Evolutionary conservation across 2,113 vertebrate genomes (phyloP), one percentile per base, ranked within the genome.

Genomic region (Oreochromis spilurus): DNA sequence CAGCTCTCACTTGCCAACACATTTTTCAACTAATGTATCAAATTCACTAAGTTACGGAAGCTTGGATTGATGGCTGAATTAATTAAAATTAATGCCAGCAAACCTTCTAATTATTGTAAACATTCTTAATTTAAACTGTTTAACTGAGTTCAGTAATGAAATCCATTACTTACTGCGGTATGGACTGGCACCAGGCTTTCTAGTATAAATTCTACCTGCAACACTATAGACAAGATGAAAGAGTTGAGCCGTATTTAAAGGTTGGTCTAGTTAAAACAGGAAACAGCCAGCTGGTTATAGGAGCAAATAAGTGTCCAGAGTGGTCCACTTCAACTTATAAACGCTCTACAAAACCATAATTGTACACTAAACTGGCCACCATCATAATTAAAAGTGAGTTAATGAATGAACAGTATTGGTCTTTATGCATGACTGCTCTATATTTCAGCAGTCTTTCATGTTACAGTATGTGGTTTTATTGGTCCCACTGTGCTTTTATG

Each of bases 401-500:
- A 90, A 91, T 85, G 85, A 87, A 84, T 21, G 77, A 88, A 38
- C 57, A 80, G 84, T 26, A 45, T 26, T 13, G 65, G 40, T 82
- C 58, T 87, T 65, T 52, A 72, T 89, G 81, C 86, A 85, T 26
- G 62, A 92, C 87, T 45, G 82, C 70, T 84, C 81, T 21, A 4
- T 54, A 24, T 87, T 85, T 72, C 83, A 57, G 85, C 62, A 12
- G 19, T 84, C 93, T 94, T 94, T 94, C 89, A 94, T 93, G 90
- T 92, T 82, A 78, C 84, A 93, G 70, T 81, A 4, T 60, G 83
- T 77, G 85, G 10, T 91, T 94, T 94, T 93, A 94, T 85, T 78
- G 90, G 79, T 72, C 75, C 9, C n/a, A 83, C 88, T 88, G 72
- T 9, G 84, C 91, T 93, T 94, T 94, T 87, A 93, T 88, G 90